Evolutionary conservation across 2,888 invertebrate genomes (phyloP), one percentile per base, ranked within the genome.

Genomic region (Antheraea yamamai): DNA sequence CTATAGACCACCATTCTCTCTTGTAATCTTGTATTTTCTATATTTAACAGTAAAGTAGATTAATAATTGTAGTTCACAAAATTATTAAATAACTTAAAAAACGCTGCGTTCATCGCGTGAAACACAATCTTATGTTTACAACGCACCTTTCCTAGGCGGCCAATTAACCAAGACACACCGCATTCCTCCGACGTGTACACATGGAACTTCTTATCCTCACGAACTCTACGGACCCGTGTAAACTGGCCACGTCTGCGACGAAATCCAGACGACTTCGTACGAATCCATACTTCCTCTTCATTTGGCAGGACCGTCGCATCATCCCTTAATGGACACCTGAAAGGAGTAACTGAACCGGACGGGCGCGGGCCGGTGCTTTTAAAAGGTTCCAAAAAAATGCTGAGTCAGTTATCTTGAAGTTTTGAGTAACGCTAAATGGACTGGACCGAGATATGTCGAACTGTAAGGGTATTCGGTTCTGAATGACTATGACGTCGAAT

Each of bases 231-330:
- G 70, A n/a, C 39, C 70, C 39, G 39, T 39, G 10, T 39, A n/a
- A 70, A 39, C 39, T 70, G 70, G 68, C 20, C 6, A 18, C 3
- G 16, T n/a, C 39, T 70, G 39, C 39, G 35, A 70, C 39, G 6
- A 66, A 66, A 39, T 39, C 70, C 70, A 39, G 70, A 70, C 39
- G n/a, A 70, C 70, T 70, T 39, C 39, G 39, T 70, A 20, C 70
- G 70, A 70, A 70, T 70, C 70, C 35, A 20, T 70, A 20, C 70
- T 73, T 75, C 73, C 75, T 73, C 68, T 73, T 75, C 75, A 75
- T 75, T 75, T 75, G 75, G 73, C 73, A 61, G 66, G 75, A 73
- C 70, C 30, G 75, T 58, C 73, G 73, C 61, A 73, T 75, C 75
- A 75, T 75, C 70, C 68, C 47, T 71, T 75, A 75, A 75, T 75